These are phyloP conservation scores for Emydura subglobosa DNA, from an alignment of 2,113 vertebrate genomes.

Conservation along the genomic window DNA sequence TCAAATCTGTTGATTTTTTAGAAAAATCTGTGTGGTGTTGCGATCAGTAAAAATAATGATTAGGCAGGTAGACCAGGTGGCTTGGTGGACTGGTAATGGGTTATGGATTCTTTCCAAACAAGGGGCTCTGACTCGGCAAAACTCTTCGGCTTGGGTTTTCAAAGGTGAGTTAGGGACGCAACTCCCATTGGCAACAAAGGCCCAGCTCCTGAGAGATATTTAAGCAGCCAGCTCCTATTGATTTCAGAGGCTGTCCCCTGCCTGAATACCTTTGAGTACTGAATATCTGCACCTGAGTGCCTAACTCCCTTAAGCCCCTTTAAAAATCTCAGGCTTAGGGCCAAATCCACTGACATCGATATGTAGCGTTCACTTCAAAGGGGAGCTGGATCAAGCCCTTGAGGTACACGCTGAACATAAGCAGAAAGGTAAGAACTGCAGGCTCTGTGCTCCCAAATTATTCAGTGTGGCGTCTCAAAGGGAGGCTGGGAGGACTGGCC, in stretches of 20 bases:
- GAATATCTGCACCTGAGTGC: not conserved
- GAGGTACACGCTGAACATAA: not conserved
- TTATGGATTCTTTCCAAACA: not conserved
- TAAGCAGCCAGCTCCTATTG: fast-evolving
- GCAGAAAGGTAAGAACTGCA: not conserved
- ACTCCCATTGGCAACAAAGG: fast-evolving
- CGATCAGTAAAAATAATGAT: not conserved
- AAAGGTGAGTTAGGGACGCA: not conserved
- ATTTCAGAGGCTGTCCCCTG: not conserved
- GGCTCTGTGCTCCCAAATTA: not conserved
- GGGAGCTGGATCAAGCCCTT: not conserved
- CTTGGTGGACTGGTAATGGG: not conserved
- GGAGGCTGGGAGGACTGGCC: not conserved
- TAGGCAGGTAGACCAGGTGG: not conserved
- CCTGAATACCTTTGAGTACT: not conserved
- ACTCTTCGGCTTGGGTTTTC: not conserved
- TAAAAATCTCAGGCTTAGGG: not conserved
- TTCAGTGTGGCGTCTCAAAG: not conserved
- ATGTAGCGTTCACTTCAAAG: too few relatives aligned
- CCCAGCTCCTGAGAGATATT: not conserved
- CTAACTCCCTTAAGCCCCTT: not conserved
- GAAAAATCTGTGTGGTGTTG: not conserved
- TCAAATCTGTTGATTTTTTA: not conserved
- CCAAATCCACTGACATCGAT: not conserved
- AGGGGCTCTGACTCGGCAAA: not conserved